Base-by-base conservation (phyloP, 1,140 invertebrate genomes). In the Bombyx mandarina region DNA sequence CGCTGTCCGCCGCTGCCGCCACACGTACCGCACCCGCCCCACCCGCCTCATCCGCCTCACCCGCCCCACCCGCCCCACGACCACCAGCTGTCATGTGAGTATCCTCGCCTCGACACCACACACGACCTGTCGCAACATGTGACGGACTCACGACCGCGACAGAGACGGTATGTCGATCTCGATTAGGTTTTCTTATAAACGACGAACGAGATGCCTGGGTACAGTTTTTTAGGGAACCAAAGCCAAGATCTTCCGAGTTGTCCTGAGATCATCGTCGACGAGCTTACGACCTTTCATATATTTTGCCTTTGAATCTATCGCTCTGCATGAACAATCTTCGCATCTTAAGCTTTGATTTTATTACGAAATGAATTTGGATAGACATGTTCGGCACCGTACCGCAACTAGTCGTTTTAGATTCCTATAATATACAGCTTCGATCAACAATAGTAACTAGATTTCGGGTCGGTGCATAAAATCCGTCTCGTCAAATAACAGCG, bases 1-100 rank as follows among this genome's bases (percentile, higher is more conserved):
- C 88, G 86, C 73, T 89, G 88, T 79, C 77, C 82, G 70, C 77
- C 82, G 85, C 75, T 79, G 77, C 71, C 73, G 78, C 66, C 81
- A 75, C 81, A 89, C 68, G 55, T 48, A 9, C 82, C 85, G 79
- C 79, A 81, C 84, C 44, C 75, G 77, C 67, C 83, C 77, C 78
- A 89, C 55, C 51, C 63, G 47, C 82, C 70, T 62, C 76, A 77
- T 61, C 57, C 63, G 12, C 60, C 69, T 55, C 67, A 67, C 61
- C 54, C 70, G 57, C 60, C 73, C 77, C 79, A 70, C 83, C 75
- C 80, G 89, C 60, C 60, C 67, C 71, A 73, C 67, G 75, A 77
- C 67, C 77, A 75, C 47, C 70, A 71, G 59, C 62, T 67, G 63
- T 58, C 67, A 50, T 70, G 67, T 73, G 65, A 73, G 70, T 73